A percentile compares a stretch with the other conserved stretches of the same genome.
Conservation (phyloP, 2,113 vertebrate species). For the Aythya baeri region DNA sequence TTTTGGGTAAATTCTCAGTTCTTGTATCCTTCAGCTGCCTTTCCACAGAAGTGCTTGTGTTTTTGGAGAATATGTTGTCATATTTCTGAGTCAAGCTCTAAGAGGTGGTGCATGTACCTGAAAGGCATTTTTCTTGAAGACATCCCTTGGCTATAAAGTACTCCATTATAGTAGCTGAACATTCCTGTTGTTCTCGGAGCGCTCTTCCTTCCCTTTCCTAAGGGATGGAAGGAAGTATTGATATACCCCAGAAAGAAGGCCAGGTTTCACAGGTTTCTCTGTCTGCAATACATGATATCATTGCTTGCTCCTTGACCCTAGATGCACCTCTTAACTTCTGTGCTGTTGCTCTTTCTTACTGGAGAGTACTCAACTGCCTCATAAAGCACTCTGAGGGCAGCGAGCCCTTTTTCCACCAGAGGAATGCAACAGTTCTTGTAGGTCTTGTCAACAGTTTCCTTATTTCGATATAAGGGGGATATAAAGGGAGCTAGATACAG, state of each 20-base stretch:
- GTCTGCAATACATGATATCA: not conserved
- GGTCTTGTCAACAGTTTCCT: not conserved
- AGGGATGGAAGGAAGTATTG: slow-evolving; percentile 5
- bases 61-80: not conserved
- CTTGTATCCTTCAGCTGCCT: not conserved
- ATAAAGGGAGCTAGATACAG: not conserved
- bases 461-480: not conserved
- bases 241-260: not conserved
- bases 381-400: not conserved
- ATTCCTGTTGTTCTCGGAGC: slow-evolving; percentile 35
- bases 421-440: not conserved
- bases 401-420: not conserved
- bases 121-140: not conserved
- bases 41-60: not conserved
- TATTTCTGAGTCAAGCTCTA: not conserved
- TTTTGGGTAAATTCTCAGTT: not conserved
- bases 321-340: not conserved
- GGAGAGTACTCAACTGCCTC: not conserved
- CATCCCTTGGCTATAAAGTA: slow-evolving; percentile 30
- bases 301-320: not conserved
- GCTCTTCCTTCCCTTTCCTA: not conserved
- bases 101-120: not conserved
- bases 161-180: slow-evolving; percentile 25
- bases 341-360: not conserved
- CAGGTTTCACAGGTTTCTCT: slow-evolving; percentile 1